Conservation (phyloP, 2,113 vertebrate species). For the Neolamprologus modestus region DNA sequence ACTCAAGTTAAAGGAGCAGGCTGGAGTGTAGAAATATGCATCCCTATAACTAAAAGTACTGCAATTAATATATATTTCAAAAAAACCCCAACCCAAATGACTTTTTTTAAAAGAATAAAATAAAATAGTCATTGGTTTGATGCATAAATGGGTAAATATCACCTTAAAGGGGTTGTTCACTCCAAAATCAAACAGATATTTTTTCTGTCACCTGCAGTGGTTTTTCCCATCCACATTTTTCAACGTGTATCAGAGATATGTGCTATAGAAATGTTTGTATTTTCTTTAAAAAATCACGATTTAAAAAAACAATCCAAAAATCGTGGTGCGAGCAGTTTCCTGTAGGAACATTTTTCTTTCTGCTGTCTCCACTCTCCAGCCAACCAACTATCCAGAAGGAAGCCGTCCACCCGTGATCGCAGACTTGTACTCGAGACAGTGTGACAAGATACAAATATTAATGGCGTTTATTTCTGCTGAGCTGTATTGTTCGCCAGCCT, state of each 20-base stretch:
- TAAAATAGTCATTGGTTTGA: background rate
- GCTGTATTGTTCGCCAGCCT: background rate
- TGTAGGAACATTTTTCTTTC: background rate
- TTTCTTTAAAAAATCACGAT: background rate
- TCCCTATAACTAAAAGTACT: background rate
- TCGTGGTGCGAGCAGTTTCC: background rate
- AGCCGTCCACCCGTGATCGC: background rate
- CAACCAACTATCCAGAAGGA: background rate
- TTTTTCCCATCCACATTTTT: background rate
- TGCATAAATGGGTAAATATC: background rate
- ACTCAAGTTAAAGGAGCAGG: background rate
- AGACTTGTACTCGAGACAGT: background rate
- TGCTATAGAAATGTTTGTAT: background rate
- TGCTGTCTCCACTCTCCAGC: background rate
- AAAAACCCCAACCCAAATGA: fast-evolving
- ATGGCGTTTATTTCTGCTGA: background rate
- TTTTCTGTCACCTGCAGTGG: background rate
- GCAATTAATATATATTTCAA: background rate
- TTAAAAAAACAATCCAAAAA: background rate
- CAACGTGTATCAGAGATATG: background rate
- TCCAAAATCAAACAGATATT: background rate
- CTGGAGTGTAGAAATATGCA: background rate
- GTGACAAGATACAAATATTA: background rate
- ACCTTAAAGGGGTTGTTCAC: background rate
- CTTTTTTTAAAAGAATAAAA: background rate